Base-by-base conservation (phyloP, 2,888 invertebrate species). In the Apotomis turbidana region DNA sequence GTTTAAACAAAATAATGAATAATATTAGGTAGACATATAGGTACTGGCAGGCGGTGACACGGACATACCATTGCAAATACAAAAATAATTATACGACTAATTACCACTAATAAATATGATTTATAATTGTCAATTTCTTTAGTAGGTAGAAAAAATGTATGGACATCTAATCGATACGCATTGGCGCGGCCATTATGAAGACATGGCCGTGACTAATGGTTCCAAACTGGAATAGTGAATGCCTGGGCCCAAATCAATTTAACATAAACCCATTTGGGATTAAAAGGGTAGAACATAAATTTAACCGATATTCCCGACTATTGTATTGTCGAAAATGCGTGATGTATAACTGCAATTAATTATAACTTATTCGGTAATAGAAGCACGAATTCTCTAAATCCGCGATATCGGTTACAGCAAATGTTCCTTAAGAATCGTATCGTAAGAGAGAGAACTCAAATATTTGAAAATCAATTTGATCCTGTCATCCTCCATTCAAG, bases 181-280 rank as follows among this genome's bases (percentile, higher is more conserved):
- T 55, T 66, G 49, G 6, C 54, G 54, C 59, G 60, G n/a, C 12
- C 60, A 55, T 67, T 61, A 71, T 71, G 15, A 71, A 71, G 66
- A 71, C 71, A 55, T 71, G 55, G 27, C 15, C 54, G 15, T 71
- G 71, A 71, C 71, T 55, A 71, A 71, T 71, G 71, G 66, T 61
- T 9, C 15, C 52, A 44, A 55, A 49, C 54, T 67, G 59, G 51
- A 71, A 71, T 66, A 57, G 44, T 66, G 55, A 66, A 64, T 27
- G 71, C 71, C 55, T 41, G 55, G 55, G 55, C 38, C 70, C 44
- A 54, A 67, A 71, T 67, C 66, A 71, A 71, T 66, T 71, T 55
- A 54, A 66, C 60, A 54, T 49, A 55, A 57, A 67, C 38, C 59
- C 59, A 61, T 63, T 13, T 57, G 49, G 49, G 57, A 51, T 60